Conservation (phyloP, 1,140 invertebrate genomes). For the Drosophila paulistorum region DNA sequence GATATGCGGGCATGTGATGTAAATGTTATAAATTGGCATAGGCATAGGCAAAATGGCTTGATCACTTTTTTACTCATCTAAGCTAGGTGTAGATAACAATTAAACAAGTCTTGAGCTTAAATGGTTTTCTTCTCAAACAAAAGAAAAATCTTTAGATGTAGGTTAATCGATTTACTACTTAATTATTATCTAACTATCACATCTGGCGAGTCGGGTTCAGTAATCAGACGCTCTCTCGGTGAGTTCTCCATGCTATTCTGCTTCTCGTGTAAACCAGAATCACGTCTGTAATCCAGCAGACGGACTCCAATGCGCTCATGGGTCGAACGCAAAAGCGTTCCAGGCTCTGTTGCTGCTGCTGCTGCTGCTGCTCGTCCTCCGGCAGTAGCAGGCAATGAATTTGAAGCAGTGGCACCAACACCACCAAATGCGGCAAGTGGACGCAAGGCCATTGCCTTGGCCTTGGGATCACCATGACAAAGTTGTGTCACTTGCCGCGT, state of each 20-base stretch:
- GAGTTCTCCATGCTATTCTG: conserved; percentile 30
- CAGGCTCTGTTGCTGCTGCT: conserved; percentile 4
- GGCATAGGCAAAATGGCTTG: conserved; percentile 50
- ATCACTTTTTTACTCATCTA: conserved; percentile 36
- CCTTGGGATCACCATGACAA: conserved; percentile 73
- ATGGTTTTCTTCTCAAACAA: conserved; percentile 11
- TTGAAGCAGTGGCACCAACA: background rate
- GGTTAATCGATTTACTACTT: background rate
- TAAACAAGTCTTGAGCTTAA: conserved; percentile 54
- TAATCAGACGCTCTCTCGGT: conserved; percentile 46
- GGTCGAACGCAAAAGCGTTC: conserved; percentile 23
- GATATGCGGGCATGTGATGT: background rate
- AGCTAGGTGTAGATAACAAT: conserved; percentile 37
- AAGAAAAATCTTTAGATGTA: conserved; percentile 22
- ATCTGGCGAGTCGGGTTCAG: conserved; percentile 42
- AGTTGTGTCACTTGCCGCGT: conserved; percentile 64
- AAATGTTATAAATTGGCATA: conserved; percentile 4
- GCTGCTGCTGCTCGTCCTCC: background rate
- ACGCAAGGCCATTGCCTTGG: conserved; percentile 55
- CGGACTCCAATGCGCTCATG: conserved; percentile 64
- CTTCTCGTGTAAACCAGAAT: conserved; percentile 40
- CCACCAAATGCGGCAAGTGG: conserved; percentile 54
- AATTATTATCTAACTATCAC: conserved; percentile 75
- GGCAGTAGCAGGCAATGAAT: background rate
- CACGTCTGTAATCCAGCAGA: conserved; percentile 64